Base-by-base conservation (phyloP, 2,113 vertebrate species). In the Chloebia gouldiae region DNA sequence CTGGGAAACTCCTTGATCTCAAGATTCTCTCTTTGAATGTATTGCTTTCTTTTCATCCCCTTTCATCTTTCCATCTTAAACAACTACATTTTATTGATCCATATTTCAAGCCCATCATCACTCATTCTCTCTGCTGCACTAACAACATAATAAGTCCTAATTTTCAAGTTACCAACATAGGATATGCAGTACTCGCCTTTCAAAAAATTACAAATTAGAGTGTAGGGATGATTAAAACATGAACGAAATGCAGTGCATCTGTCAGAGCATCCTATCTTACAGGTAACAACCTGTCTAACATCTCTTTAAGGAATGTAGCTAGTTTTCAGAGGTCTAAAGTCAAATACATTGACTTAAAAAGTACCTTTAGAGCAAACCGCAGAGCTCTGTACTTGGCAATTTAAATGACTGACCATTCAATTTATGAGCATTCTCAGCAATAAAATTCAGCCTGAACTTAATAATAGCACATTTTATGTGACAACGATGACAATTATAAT, bases 401-500 rank as follows among this genome's bases (percentile, higher is more conserved):
- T 99, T 98, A 98, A 98, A 98, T 98, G 98, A 98, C 98, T 98
- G 98, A 98, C 98, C 97, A 89, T 96, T 98, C 98, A 98, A 98
- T 98, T 98, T 99, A 98, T 98, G 98, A 98, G 97, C 97, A 97
- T 98, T 98, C 94, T 85, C 79, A 94, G 98, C 97, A 98, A 98
- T 98, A 98, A 99, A 98, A 98, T 98, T 98, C 98, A 98, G 98
- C 96, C 97, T 97, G 98, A 98, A 98, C 98, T 98, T 98, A 98
- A 98, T 98, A 98, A 98, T 97, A 98, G 97, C 98, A 98, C 98
- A 98, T 98, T 98, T 98, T 98, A 98, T 98, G 97, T 98, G 98
- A 98, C 98, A 99, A 98, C 83, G 95, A 98, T 98, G 98, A 98
- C 98, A 98, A 98, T 98, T 99, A 98, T 98, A 98, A 98, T 98